Evolutionary conservation across 2,888 invertebrate genomes (phyloP), one percentile per base, ranked within the genome.

Genomic region (Thera obeliscata): DNA sequence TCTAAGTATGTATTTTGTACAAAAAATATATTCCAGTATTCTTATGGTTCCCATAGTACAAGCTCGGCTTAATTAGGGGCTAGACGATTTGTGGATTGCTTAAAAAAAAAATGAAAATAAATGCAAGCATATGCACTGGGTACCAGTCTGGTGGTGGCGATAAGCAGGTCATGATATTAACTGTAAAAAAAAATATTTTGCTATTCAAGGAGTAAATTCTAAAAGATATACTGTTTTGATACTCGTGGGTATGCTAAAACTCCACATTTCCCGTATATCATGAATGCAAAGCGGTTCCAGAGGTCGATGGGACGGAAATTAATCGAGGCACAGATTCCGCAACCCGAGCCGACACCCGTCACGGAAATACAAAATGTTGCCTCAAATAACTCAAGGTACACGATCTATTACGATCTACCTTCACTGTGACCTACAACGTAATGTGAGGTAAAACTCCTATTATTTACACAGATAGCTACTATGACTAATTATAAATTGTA

Each of bases 241-340:
- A 41, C 43, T 58, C 9, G 43, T 33, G 3, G 38, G 35, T 56
- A 66, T 62, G 33, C 68, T 62, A 54, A 56, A 67, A 66, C 61
- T 55, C 55, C 67, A 57, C 61, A 66, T 67, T 71, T 70, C 70
- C 57, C 67, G 70, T 69, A 67, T 74, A 71, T 71, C 69, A 66
- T 62, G 41, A 56, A 66, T 62, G 56, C 57, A 58, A 65, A 62
- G 35, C 60, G 58, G 58, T 62, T 64, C 46, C 48, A 63, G 54
- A 56, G 70, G 66, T 73, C 71, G 70, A 49, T 68, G 70, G 70
- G 69, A 66, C 86, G 87, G 87, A 87, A 84, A 87, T 87, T 81
- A 84, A 83, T 79, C 75, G 79, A 79, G 77, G 77, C 72, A 77
- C 73, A 71, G 72, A 77, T 78, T 81, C 79, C 84, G 79, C 59